These are phyloP conservation scores for Pterophyllum scalare DNA, from an alignment of 2,113 vertebrate species.

Conservation along the genomic window DNA sequence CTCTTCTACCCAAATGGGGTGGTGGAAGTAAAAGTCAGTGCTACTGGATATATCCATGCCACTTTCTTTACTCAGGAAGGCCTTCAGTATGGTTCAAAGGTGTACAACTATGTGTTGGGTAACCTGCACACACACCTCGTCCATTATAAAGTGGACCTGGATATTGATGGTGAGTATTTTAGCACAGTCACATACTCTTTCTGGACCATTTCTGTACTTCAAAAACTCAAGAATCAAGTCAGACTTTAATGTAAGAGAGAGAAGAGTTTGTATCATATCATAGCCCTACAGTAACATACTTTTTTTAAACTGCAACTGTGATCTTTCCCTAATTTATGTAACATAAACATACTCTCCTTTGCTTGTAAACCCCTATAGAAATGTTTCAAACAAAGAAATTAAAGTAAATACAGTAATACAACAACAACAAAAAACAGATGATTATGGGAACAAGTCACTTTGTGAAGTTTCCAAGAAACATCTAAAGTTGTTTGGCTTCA, in stretches of 20 bases:
- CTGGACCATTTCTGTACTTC: not conserved
- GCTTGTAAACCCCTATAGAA: accelerated
- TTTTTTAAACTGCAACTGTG: not conserved
- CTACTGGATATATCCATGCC: constrained; percentile 89
- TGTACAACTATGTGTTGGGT: constrained; percentile 88
- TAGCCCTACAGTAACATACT: not conserved
- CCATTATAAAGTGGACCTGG: constrained; percentile 93
- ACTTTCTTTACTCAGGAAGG: constrained; percentile 89
- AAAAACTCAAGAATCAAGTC: not conserved
- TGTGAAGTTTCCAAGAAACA: not conserved
- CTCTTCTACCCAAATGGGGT: constrained; percentile 91
- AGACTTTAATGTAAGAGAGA: not conserved
- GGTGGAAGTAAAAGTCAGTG: constrained; percentile 88
- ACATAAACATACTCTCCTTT: not conserved
- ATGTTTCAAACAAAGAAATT: not conserved
- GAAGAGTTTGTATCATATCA: not conserved
- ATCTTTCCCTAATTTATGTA: not conserved
- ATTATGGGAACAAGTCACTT: not conserved
- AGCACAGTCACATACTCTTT: not conserved
- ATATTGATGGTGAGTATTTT: constrained; percentile 85
- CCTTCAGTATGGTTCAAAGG: constrained; percentile 83
- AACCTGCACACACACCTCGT: constrained; percentile 93
- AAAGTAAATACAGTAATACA: not conserved
- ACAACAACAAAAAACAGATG: not conserved
- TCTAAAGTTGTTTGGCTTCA: not conserved